Base-by-base conservation (phyloP, 2,888 invertebrate genomes). In the Tachina grossa region DNA sequence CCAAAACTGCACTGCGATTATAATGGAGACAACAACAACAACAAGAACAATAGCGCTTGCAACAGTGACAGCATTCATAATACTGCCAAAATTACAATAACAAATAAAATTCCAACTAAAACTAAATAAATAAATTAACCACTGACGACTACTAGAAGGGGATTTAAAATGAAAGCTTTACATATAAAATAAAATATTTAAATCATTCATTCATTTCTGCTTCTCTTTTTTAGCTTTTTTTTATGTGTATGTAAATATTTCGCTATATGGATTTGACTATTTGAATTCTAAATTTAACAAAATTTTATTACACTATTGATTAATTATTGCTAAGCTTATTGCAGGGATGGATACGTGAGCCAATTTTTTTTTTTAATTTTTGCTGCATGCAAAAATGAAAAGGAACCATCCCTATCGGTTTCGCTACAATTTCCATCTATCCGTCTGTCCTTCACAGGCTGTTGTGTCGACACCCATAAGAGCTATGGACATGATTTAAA, bases 51-150 rank as follows among this genome's bases (percentile, higher is more conserved):
- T 22, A 22, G 31, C 31, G 4, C 2, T 31, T 31, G 55, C 55
- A 55, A 22, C 4, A 55, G 10, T 1, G 22, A 22, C 22, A 55
- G 11, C 19, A 11, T 59, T 39, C 14, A 39, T 16, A 19, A 61
- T 39, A 13, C 31, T 49, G n/a, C 11, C 31, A 45, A 45, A 41
- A 8, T 69, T 31, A 72, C 49, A 63, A 22, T 5, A 49, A 53
- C 14, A 51, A 45, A 71, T 47, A 13, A 57, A 47, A 59, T 59
- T 57, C 9, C 8, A 39, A 59, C 47, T 57, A 47, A 47, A 31
- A 39, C 16, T 45, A 59, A 59, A 72, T 59, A 59, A 72, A 72
- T 59, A 53, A 63, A 75, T 65, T 41, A 63, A 53, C n/a, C 14
- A 41, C 49, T 49, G 49, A 49, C 31, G 6, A 31, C 31, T 31